These are phyloP conservation scores for Cnemophilus loriae DNA, from an alignment of 2,113 vertebrate species.

Conservation along the genomic window DNA sequence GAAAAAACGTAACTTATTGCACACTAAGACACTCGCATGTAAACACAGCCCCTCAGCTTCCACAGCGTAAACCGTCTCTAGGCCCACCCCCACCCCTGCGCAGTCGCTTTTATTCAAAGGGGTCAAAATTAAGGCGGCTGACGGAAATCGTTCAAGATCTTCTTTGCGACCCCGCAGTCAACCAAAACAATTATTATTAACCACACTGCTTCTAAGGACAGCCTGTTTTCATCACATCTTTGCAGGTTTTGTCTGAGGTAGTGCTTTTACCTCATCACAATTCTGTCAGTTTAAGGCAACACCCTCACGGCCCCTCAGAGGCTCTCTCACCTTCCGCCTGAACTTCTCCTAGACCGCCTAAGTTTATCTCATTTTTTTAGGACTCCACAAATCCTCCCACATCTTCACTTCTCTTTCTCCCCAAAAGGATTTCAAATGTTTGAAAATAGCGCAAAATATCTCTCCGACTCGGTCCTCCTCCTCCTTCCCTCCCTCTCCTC, in stretches of 20 bases:
- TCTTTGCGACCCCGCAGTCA: background rate
- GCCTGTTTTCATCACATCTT: background rate
- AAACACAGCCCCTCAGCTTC: background rate
- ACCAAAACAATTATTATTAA: background rate
- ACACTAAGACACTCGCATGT: background rate
- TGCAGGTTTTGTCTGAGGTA: rapidly evolving
- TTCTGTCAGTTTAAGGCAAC: background rate
- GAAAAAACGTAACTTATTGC: background rate
- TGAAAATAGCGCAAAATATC: background rate
- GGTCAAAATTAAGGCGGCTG: background rate
- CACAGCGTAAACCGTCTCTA: background rate
- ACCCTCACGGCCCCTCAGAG: background rate
- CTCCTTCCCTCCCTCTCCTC: too few relatives aligned
- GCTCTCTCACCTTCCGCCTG: rapidly evolving
- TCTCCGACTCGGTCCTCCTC: rapidly evolving
- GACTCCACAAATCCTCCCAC: background rate
- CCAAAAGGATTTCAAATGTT: background rate
- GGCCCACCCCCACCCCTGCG: background rate
- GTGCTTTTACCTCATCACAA: background rate
- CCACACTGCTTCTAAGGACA: background rate
- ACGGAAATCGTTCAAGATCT: background rate
- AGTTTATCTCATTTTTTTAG: background rate
- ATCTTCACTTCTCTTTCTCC: background rate
- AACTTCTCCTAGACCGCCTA: background rate
- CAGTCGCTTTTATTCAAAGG: background rate